Conservation (phyloP, 2,797 vertebrate genomes). For the Intellagama lesueurii region DNA sequence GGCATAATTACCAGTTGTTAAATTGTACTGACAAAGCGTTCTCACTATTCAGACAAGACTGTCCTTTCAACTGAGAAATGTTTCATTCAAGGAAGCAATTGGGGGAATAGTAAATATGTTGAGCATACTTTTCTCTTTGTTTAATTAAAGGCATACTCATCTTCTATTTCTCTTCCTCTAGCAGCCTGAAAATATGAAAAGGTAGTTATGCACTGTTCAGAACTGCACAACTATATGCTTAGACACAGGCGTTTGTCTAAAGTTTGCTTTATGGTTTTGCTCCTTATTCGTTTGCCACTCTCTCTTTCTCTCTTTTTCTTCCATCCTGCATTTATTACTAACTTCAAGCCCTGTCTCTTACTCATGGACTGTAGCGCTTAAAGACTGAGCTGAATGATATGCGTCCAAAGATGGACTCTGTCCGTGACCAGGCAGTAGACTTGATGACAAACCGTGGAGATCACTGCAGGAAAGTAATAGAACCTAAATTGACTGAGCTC, state of each 20-base stretch:
- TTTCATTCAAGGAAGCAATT: conserved; percentile 34
- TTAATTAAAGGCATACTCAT: conserved; percentile 32
- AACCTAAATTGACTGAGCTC: conserved; percentile 90
- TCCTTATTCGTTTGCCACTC: conserved; percentile 74
- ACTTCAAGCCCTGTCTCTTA: conserved; percentile 82
- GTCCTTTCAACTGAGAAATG: not conserved
- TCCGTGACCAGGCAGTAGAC: conserved; percentile 86
- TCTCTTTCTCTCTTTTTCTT: conserved; percentile 56
- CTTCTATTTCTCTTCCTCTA: conserved; percentile 15
- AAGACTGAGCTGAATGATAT: conserved; percentile 92
- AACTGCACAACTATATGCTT: conserved; percentile 42
- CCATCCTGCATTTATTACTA: conserved; percentile 76
- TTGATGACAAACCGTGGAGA: conserved; percentile 91
- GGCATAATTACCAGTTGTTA: conserved; percentile 12
- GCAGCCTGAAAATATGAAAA: conserved; percentile 14
- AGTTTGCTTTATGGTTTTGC: conserved; percentile 64
- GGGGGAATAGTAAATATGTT: conserved; percentile 6
- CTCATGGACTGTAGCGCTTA: conserved; percentile 86
- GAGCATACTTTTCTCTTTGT: not conserved
- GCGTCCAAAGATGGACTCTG: conserved; percentile 87
- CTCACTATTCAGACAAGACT: not conserved
- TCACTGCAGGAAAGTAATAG: conserved; percentile 90
- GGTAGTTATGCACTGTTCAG: not conserved
- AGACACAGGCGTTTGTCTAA: not conserved
- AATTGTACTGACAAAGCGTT: not conserved